Percentiles rank a stretch among this genome's conserved stretches.
Conservation (phyloP, 2,113 vertebrate species). For the Xyrauchen texanus region DNA sequence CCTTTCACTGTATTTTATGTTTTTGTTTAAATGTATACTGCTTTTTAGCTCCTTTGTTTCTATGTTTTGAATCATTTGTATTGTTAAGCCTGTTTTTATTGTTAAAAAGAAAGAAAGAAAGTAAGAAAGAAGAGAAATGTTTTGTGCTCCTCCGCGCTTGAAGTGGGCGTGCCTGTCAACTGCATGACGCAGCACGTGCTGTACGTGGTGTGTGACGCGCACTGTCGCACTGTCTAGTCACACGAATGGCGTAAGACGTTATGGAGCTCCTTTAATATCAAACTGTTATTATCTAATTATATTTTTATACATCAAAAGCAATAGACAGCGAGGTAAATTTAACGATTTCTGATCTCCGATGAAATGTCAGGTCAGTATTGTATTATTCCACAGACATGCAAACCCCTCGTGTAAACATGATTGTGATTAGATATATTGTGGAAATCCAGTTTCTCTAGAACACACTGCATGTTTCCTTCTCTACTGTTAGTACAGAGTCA, state of each 20-base stretch:
- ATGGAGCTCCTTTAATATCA: constrained; percentile 13
- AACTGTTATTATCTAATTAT: constrained; percentile 5
- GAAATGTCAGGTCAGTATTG: constrained; percentile 49
- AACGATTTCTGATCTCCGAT: constrained; percentile 41
- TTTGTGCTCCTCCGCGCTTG: not conserved
- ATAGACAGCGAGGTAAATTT: constrained; percentile 27
- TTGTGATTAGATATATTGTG: not conserved
- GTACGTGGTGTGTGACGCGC: not conserved
- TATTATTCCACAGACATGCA: not conserved
- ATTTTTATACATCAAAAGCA: not conserved
- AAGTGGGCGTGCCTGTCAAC: not conserved
- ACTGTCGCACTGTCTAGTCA: constrained; percentile 25
- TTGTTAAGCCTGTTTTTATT: too few relatives aligned
- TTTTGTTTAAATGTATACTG: too few relatives aligned
- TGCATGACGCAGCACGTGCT: not conserved
- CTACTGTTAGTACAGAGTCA: not conserved
- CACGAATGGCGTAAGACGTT: not conserved
- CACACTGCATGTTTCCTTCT: not conserved
- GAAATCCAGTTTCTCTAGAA: not conserved
- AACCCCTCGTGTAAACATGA: not conserved
- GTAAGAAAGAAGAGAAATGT: too few relatives aligned
- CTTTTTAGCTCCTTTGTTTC: too few relatives aligned
- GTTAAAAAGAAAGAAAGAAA: too few relatives aligned
- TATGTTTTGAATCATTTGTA: too few relatives aligned
- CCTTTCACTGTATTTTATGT: too few relatives aligned